Evolutionary conservation across 2,113 vertebrate genomes (phyloP).

Genomic region (Rissa tridactyla): DNA sequence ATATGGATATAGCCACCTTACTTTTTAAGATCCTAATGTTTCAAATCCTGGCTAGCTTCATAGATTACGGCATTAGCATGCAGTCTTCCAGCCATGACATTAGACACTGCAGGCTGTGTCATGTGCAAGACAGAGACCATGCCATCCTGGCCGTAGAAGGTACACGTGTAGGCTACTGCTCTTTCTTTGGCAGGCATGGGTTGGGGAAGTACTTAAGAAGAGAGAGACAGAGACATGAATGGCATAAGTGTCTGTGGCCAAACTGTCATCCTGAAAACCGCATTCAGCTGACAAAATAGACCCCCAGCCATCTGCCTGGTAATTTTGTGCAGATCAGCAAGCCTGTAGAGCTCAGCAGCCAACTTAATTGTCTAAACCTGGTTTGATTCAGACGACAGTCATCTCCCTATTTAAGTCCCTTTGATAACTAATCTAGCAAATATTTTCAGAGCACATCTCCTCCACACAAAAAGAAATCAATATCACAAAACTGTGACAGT

Average conservation of each 20-base stretch:
- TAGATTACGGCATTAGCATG: neutral
- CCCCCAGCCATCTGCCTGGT: too few relatives aligned
- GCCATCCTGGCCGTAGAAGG: neutral
- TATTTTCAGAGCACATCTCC: neutral
- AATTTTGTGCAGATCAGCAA: neutral
- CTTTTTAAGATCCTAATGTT: neutral
- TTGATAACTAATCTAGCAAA: neutral
- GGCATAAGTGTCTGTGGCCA: neutral
- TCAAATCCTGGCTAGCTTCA: neutral
- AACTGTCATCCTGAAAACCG: neutral
- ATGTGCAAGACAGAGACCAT: neutral
- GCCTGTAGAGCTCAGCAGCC: neutral
- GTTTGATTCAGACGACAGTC: neutral
- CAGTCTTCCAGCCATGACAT: neutral
- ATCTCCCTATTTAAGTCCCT: neutral
- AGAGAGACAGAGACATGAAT: neutral
- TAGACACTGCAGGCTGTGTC: neutral
- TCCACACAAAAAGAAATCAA: neutral
- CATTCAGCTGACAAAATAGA: neutral
- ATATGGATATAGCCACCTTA: neutral
- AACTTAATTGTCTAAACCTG: neutral
- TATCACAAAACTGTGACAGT: neutral
- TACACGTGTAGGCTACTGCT: neutral
- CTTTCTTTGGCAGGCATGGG: neutral
- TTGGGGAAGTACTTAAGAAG: neutral